Evolutionary conservation across 2,888 invertebrate species (phyloP).

Genomic region (Dryadula phaetusa): DNA sequence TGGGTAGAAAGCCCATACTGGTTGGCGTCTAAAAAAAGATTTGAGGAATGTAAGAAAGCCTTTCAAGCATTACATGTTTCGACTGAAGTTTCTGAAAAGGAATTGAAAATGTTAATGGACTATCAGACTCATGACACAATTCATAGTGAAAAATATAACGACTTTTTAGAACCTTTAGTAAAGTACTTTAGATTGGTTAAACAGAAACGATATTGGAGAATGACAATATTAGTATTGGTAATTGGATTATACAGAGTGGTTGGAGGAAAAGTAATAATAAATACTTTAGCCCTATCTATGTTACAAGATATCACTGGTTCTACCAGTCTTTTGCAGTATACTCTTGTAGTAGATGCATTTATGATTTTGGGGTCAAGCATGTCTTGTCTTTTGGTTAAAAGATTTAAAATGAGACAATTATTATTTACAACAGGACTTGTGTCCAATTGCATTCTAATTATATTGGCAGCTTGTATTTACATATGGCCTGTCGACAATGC

Average conservation of each 20-base stretch:
- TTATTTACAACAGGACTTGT: conserved; percentile 41
- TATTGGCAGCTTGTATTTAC: conserved; percentile 42
- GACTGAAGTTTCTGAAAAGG: conserved; percentile 34
- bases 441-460: conserved; percentile 38
- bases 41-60: conserved; percentile 40
- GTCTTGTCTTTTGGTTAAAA: conserved; percentile 39
- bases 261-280: conserved; percentile 42
- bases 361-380: conserved; percentile 41
- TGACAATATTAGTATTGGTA: conserved; percentile 24
- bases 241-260: conserved; percentile 42
- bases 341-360: conserved; percentile 40
- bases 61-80: conserved; percentile 47
- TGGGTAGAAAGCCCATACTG: conserved; percentile 17
- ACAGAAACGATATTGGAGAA: conserved; percentile 38
- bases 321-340: conserved; percentile 42
- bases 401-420: conserved; percentile 42
- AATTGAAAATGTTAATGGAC: conserved; percentile 44
- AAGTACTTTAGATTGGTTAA: conserved; percentile 25
- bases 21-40: conserved; percentile 46
- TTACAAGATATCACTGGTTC: conserved; percentile 45
- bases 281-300: conserved; percentile 45
- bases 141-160: conserved; percentile 10
- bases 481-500: conserved; percentile 33
- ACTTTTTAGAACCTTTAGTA: not conserved
- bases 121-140: conserved; percentile 31